These are phyloP conservation scores for Melinaea menophilus DNA, from an alignment of 2,888 invertebrate species.

Conservation along the genomic window DNA sequence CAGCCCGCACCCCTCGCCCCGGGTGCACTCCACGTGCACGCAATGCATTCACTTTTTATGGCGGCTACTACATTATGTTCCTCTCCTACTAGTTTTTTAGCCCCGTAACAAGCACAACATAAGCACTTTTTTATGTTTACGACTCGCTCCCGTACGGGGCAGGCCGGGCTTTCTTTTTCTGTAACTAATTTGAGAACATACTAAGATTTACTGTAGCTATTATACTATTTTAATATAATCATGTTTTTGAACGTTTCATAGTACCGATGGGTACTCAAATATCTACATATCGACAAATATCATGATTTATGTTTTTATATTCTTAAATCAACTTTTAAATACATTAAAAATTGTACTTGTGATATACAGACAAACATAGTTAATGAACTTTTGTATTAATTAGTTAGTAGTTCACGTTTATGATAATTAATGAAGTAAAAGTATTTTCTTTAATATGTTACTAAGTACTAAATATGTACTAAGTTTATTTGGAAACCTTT, in stretches of 20 bases:
- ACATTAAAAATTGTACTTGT: too few relatives aligned
- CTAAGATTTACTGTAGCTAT: slow-evolving; percentile 40
- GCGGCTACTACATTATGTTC: slow-evolving; percentile 74
- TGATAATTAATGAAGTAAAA: too few relatives aligned
- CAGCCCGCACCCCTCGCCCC: slow-evolving; percentile 35
- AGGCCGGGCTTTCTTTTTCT: slow-evolving; percentile 60
- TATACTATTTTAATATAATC: slow-evolving; percentile 4
- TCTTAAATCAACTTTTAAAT: too few relatives aligned
- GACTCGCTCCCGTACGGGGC: slow-evolving; percentile 60
- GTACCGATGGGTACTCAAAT: neutral
- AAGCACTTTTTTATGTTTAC: slow-evolving; percentile 74
- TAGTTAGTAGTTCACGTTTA: too few relatives aligned
- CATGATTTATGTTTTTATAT: too few relatives aligned
- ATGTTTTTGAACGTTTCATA: neutral
- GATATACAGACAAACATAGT: too few relatives aligned
- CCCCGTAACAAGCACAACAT: slow-evolving; percentile 68
- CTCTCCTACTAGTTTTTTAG: slow-evolving; percentile 69
- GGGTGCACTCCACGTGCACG: slow-evolving; percentile 67
- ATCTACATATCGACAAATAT: too few relatives aligned
- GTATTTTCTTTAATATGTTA: too few relatives aligned
- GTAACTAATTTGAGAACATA: slow-evolving; percentile 57
- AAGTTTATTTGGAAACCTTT: too few relatives aligned
- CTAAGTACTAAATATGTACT: too few relatives aligned
- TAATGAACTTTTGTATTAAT: too few relatives aligned
- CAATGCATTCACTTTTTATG: slow-evolving; percentile 75